These are phyloP conservation scores for Dynastes maya DNA, from an alignment of 2,888 invertebrate species.

Conservation along the genomic window DNA sequence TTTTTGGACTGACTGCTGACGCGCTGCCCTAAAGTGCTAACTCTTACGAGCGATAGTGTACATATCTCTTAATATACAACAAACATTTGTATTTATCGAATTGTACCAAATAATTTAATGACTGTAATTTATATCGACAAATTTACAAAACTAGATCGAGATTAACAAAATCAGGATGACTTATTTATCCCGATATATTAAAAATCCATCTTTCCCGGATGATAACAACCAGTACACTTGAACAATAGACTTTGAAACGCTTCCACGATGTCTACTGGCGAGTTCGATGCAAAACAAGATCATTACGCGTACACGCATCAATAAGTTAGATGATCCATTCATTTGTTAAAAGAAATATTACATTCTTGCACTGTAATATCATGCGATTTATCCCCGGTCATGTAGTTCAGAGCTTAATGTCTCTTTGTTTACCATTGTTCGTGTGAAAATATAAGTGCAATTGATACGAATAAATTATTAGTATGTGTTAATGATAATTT, in stretches of 20 bases:
- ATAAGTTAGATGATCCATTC: conserved; percentile 14
- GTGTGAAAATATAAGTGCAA: conserved; percentile 3
- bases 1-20: too few relatives aligned
- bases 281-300: background rate
- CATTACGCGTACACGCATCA: background rate
- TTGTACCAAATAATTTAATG: too few relatives aligned
- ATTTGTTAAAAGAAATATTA: background rate
- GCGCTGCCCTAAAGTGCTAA: too few relatives aligned
- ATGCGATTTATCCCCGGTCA: background rate
- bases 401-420: conserved; percentile 8
- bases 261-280: conserved; percentile 16
- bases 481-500: background rate
- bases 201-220: background rate
- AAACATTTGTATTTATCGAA: too few relatives aligned
- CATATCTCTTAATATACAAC: too few relatives aligned
- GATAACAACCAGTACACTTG: background rate
- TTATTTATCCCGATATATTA: background rate
- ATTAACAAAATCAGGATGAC: too few relatives aligned
- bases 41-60: too few relatives aligned
- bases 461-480: conserved; percentile 12
- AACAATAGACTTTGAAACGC: conserved; percentile 26
- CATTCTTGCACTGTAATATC: background rate
- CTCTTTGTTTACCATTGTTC: conserved; percentile 6
- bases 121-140: too few relatives aligned
- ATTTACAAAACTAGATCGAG: too few relatives aligned